These are phyloP conservation scores for Amazonetta brasiliensis DNA, from an alignment of 2,797 vertebrate species.

Conservation along the genomic window DNA sequence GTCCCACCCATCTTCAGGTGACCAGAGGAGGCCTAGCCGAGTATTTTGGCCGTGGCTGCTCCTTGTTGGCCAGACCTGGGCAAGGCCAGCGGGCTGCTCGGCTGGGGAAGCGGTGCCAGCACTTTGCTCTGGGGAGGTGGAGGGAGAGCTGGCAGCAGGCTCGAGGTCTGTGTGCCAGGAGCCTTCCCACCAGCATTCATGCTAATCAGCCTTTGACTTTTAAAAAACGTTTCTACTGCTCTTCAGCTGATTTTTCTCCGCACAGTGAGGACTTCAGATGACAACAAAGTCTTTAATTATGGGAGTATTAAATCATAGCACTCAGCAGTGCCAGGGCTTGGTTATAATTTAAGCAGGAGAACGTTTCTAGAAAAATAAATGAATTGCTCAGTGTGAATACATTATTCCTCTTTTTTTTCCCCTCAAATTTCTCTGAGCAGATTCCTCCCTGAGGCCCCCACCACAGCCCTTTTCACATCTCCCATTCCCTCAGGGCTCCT, in stretches of 20 bases:
- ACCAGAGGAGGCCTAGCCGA: fast-evolving
- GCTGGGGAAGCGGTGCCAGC: fast-evolving
- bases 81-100: background rate
- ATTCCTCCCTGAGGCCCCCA: background rate
- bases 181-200: background rate
- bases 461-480: background rate
- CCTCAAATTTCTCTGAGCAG: background rate
- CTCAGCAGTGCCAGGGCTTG: constrained; percentile 30
- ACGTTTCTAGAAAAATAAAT: constrained; percentile 50
- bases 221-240: constrained; percentile 29
- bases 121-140: background rate
- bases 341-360: constrained; percentile 58
- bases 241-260: constrained; percentile 61
- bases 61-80: background rate
- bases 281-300: constrained; percentile 67
- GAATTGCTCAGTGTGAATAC: constrained; percentile 54
- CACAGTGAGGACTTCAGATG: constrained; percentile 12
- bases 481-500: background rate
- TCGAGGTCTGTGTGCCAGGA: background rate
- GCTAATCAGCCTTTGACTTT: constrained; percentile 58
- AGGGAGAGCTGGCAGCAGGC: background rate
- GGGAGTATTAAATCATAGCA: constrained; percentile 62
- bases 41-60: background rate
- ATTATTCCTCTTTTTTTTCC: background rate
- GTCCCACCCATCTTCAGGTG: fast-evolving